These are phyloP conservation scores for Myripristis murdjan DNA, from an alignment of 2,797 vertebrate genomes.

Conservation along the genomic window DNA sequence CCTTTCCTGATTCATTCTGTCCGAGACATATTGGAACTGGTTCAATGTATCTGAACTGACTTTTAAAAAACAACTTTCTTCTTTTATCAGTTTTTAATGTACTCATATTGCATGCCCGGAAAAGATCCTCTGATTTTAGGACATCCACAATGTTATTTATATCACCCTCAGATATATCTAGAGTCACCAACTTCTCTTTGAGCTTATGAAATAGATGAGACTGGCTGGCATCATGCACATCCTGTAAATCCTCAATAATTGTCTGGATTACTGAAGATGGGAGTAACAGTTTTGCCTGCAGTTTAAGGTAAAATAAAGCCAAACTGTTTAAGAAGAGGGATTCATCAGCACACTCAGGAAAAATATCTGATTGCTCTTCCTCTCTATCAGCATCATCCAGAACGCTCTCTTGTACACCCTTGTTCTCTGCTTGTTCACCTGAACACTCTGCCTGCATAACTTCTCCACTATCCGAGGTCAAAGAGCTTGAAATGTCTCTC, in stretches of 20 bases:
- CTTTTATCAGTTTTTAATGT: neutral
- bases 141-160: neutral
- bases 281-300: neutral
- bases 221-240: no score
- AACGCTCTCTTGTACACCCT: no score
- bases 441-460: no score
- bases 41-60: no score
- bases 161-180: neutral
- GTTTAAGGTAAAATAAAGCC: neutral
- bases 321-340: neutral
- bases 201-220: neutral
- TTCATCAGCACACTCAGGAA: neutral
- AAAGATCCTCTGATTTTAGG: neutral
- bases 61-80: no score
- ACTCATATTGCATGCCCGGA: neutral
- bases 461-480: no score
- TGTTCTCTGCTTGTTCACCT: no score
- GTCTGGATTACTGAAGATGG: neutral
- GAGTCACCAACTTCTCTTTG: neutral
- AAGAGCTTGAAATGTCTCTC: no score
- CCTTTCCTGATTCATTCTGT: no score
- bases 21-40: no score
- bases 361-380: neutral
- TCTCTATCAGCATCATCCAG: neutral
- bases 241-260: neutral